phyloP scores from a whole-genome alignment of 2,888 invertebrate species.

The Synergus itoensis region DNA sequence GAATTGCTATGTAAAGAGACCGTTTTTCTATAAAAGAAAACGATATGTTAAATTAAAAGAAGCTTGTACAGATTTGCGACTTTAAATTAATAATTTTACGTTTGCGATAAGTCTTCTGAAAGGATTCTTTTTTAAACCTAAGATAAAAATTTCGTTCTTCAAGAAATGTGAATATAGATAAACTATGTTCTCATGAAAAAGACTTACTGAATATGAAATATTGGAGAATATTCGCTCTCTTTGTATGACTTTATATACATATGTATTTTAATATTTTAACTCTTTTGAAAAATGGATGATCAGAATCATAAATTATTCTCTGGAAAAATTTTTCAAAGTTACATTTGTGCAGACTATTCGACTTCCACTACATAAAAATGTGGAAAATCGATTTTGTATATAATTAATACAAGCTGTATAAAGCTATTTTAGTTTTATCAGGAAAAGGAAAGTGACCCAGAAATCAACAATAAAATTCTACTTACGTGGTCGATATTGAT shows the following conservation, averaged over 20 bases:
- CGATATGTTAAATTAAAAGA: background rate
- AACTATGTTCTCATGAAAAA: too few species aligned
- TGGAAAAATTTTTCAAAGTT: background rate
- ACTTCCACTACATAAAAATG: background rate
- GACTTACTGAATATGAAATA: background rate
- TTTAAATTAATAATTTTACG: background rate
- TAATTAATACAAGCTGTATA: conserved; percentile 27
- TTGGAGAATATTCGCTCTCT: background rate
- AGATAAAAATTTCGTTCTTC: background rate
- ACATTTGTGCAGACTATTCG: background rate
- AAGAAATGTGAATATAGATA: background rate
- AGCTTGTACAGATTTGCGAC: background rate
- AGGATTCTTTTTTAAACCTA: background rate
- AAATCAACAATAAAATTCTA: conserved; percentile 63
- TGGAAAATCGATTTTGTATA: conserved; percentile 18
- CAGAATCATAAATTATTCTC: conserved; percentile 9
- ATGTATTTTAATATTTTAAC: background rate
- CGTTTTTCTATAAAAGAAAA: background rate
- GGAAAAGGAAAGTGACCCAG: conserved; percentile 47
- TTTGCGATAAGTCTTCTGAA: background rate
- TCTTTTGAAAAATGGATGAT: background rate
- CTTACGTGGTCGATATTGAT: conserved; percentile 96
- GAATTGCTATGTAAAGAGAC: background rate
- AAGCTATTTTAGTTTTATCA: conserved; percentile 34
- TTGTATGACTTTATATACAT: background rate